Base-by-base conservation (phyloP, 2,797 vertebrate genomes). In the Myotis pilosus region DNA sequence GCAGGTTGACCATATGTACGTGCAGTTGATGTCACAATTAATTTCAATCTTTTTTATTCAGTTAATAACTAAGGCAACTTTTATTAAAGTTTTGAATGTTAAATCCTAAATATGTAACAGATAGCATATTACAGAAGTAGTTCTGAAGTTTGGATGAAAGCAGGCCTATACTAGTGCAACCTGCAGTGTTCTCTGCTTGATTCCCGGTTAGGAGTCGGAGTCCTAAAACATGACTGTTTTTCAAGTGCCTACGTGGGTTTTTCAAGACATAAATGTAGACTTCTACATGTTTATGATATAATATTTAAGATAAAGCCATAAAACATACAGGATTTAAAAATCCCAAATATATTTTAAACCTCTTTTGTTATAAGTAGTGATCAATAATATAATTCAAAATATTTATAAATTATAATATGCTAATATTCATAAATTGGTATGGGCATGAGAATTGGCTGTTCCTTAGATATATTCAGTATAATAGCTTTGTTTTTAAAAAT, bases 361-460 rank as follows among this genome's bases (percentile, higher is more conserved):
- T 68, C 5, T 66, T 79, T 87, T 78, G 19, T 82, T 57, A 49
- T 60, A 49, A 85, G 20, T 84, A 76, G 22, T 72, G 20, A 57
- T 75, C 20, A 71, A 22, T 92, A 85, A 64, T 25, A 64, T 64
- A 60, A 81, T 87, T 94, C 28, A 95, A 28, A 96, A 47, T 87
- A 89, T 36, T 33, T 92, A 2, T 78, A 62, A 33, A 33, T 92
- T 82, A 53, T 57, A 76, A 62, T 76, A 69, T 13, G 47, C 13
- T 76, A 69, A 86, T 93, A 57, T 92, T 87, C 23, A 76, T 71
- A 87, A 95, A 79, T 89, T 95, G 62, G 16, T 87, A 64, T 71
- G 49, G 83, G 25, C 25, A 81, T 83, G 79, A 92, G 30, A 89
- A 86, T 72, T 87, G 84, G 44, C 36, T 88, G 4, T 68, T 38